A percentile compares a stretch with the other conserved stretches of the same genome.
Conservation (phyloP, 2,888 invertebrate species). For the Agrochola litura region DNA sequence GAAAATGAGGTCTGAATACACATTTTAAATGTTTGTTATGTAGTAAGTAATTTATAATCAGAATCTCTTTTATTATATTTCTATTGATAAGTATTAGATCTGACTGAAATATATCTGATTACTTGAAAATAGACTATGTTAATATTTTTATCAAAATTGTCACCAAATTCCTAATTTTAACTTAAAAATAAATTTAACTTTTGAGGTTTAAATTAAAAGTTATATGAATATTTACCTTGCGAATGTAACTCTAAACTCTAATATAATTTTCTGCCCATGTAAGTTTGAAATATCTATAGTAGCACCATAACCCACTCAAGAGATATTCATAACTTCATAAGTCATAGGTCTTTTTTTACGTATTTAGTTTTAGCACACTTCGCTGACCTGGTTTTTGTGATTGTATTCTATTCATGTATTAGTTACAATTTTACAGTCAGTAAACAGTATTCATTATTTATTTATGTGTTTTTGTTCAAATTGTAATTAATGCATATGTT, state of each 20-base stretch:
- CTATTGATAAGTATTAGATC: background rate
- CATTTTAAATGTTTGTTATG: background rate
- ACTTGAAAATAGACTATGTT: background rate
- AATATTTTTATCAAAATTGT: background rate
- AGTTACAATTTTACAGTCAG: background rate
- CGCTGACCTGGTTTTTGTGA: slow-evolving; percentile 2
- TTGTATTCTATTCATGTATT: slow-evolving; percentile 6
- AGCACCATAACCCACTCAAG: background rate
- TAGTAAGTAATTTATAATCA: background rate
- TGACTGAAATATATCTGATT: background rate
- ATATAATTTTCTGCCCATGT: background rate
- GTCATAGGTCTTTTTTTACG: background rate
- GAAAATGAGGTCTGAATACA: background rate
- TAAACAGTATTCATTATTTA: slow-evolving; percentile 19
- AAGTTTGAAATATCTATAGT: background rate
- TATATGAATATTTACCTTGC: background rate
- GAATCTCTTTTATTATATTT: background rate
- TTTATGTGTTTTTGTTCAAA: slow-evolving; percentile 33
- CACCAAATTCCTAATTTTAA: background rate
- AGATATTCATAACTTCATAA: background rate
- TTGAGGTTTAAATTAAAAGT: background rate
- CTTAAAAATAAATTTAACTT: background rate
- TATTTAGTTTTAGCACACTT: slow-evolving; percentile 6
- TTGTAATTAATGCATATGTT: slow-evolving; percentile 42
- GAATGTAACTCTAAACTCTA: background rate